These are phyloP conservation scores for Pseudomugil tenellus DNA, from an alignment of 2,797 vertebrate genomes.

Conservation along the genomic window DNA sequence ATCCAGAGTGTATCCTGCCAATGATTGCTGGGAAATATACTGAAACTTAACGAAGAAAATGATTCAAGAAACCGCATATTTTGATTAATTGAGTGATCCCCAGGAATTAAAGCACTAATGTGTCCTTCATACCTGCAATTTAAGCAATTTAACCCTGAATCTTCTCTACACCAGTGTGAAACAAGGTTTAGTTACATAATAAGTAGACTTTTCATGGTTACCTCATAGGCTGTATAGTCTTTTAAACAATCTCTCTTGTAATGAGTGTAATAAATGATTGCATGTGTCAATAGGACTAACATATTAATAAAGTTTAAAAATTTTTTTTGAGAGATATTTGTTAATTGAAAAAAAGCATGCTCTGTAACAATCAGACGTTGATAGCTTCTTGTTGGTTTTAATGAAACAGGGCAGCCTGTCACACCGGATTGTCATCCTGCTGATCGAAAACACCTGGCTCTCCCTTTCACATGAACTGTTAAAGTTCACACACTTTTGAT, in stretches of 20 bases:
- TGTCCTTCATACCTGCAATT: too few relatives aligned
- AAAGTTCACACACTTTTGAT: neutral
- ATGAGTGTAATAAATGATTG: neutral
- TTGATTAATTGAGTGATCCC: too few relatives aligned
- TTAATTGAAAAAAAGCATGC: neutral
- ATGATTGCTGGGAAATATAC: too few relatives aligned
- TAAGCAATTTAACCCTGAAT: too few relatives aligned
- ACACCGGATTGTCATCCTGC: neutral
- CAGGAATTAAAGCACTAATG: neutral
- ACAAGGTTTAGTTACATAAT: neutral
- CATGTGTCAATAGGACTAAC: neutral
- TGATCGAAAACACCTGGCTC: conserved; percentile 1
- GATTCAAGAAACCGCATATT: too few relatives aligned
- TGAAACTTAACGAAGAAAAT: too few relatives aligned
- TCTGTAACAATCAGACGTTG: neutral
- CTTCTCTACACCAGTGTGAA: neutral
- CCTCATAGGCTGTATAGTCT: neutral
- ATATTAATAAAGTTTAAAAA: neutral
- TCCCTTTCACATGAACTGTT: neutral
- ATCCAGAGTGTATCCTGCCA: too few relatives aligned
- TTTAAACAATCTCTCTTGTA: neutral
- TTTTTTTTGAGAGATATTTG: too few relatives aligned
- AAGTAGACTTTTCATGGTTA: neutral
- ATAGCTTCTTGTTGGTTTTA: neutral
- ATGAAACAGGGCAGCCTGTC: neutral